Evolutionary conservation across 2,888 invertebrate species (phyloP).

Genomic region (Stenurella melanura): DNA sequence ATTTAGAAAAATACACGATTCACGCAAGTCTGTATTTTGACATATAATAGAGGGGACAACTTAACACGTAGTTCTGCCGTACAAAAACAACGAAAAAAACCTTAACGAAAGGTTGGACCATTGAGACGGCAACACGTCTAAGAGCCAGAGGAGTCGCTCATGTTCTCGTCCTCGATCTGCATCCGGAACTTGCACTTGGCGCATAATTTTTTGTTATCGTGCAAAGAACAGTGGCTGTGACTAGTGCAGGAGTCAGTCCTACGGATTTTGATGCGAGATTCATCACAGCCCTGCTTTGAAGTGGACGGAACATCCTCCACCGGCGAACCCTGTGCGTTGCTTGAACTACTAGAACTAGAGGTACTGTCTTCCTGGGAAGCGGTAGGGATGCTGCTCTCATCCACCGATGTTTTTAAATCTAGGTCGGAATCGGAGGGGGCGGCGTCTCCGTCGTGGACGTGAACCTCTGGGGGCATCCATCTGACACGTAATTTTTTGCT

Average conservation of each 20-base stretch:
- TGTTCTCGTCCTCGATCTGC: constrained; percentile 26
- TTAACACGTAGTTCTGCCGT: too few species aligned
- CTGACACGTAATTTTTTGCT: constrained; percentile 45
- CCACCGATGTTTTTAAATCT: background rate
- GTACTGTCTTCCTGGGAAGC: constrained; percentile 1
- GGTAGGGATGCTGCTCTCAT: background rate
- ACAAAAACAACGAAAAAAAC: background rate
- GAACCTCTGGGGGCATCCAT: constrained; percentile 37
- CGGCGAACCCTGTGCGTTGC: background rate
- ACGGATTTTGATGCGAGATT: constrained; percentile 29
- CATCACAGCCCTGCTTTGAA: constrained; percentile 35
- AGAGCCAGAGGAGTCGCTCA: constrained; percentile 21
- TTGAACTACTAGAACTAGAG: background rate
- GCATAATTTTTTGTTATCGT: constrained; percentile 13
- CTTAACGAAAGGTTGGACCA: background rate
- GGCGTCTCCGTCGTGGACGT: background rate
- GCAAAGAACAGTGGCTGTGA: constrained; percentile 19
- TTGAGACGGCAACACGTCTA: background rate
- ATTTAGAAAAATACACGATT: too few species aligned
- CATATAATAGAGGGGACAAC: too few species aligned
- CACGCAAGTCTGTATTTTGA: too few species aligned
- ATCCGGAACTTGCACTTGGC: constrained; percentile 24
- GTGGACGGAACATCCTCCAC: constrained; percentile 22
- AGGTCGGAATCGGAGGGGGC: background rate
- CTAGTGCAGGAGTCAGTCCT: constrained; percentile 16